phyloP scores from a whole-genome alignment of 2,888 invertebrate genomes.

The Phortica magna region DNA sequence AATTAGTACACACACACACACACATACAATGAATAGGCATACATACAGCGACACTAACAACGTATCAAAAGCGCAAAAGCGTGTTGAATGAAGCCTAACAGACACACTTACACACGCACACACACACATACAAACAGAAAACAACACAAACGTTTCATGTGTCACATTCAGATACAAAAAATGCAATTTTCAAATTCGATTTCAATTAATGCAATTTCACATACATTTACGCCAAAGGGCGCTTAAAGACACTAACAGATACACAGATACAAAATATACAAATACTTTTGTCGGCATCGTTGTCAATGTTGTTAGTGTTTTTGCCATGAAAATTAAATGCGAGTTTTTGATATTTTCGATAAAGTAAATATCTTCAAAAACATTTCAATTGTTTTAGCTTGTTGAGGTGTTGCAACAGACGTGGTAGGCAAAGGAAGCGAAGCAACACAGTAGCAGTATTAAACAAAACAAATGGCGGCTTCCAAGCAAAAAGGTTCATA shows the following conservation, averaged over 20 bases:
- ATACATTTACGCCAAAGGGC: slow-evolving; percentile 15
- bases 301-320: background rate
- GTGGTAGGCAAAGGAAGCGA: background rate
- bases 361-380: slow-evolving; percentile 28
- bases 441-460: background rate
- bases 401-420: background rate
- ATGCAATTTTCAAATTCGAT: slow-evolving; percentile 67
- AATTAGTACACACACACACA: slow-evolving; percentile 55
- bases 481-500: background rate
- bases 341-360: slow-evolving; percentile 16
- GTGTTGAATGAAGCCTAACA: slow-evolving; percentile 8
- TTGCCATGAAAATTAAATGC: slow-evolving; percentile 18
- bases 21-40: background rate
- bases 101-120: slow-evolving; percentile 36
- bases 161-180: slow-evolving; percentile 53
- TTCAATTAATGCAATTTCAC: slow-evolving; percentile 71
- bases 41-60: slow-evolving; percentile 49
- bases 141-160: slow-evolving; percentile 35
- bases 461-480: background rate
- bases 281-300: slow-evolving; percentile 1
- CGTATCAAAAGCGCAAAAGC: slow-evolving; percentile 15
- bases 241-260: background rate
- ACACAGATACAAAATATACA: background rate
- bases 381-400: background rate
- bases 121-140: slow-evolving; percentile 24